A percentile compares a stretch with the other conserved stretches of the same genome.
Conservation (phyloP, 2,797 vertebrate species). For the Epinephelus malabaricus region DNA sequence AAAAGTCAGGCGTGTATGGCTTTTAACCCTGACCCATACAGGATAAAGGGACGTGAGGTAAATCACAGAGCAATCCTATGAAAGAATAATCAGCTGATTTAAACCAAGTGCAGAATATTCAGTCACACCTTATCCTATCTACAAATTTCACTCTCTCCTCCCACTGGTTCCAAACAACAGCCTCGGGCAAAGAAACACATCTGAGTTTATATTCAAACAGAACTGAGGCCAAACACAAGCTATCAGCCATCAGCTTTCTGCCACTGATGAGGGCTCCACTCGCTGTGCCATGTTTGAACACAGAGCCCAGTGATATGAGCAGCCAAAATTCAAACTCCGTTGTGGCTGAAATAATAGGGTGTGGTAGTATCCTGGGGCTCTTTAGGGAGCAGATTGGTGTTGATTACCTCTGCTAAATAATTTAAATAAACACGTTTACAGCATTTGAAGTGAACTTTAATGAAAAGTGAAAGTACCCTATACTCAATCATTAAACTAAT, state of each 20-base stretch:
- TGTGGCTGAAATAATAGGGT: conserved; percentile 30
- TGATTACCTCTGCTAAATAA: conserved; percentile 33
- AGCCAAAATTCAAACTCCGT: conserved; percentile 39
- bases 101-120: not conserved
- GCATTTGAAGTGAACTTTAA: conserved; percentile 20
- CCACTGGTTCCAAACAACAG: conserved; percentile 15
- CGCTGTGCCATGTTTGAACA: conserved; percentile 37
- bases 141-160: conserved; percentile 24
- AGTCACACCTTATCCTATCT: conserved; percentile 10
- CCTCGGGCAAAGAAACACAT: conserved; percentile 30
- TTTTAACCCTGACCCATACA: not conserved
- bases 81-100: not conserved
- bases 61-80: not conserved
- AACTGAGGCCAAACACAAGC: conserved; percentile 33
- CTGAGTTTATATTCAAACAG: conserved; percentile 38
- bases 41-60: not conserved
- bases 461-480: conserved; percentile 8
- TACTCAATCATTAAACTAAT: conserved; percentile 26
- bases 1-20: not conserved
- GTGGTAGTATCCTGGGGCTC: conserved; percentile 16
- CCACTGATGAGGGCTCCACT: conserved; percentile 28
- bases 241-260: conserved; percentile 41
- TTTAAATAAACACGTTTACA: conserved; percentile 27
- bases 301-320: conserved; percentile 5
- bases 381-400: conserved; percentile 16